phyloP scores from a whole-genome alignment of 2,888 invertebrate species.

The Dioctria rufipes region DNA sequence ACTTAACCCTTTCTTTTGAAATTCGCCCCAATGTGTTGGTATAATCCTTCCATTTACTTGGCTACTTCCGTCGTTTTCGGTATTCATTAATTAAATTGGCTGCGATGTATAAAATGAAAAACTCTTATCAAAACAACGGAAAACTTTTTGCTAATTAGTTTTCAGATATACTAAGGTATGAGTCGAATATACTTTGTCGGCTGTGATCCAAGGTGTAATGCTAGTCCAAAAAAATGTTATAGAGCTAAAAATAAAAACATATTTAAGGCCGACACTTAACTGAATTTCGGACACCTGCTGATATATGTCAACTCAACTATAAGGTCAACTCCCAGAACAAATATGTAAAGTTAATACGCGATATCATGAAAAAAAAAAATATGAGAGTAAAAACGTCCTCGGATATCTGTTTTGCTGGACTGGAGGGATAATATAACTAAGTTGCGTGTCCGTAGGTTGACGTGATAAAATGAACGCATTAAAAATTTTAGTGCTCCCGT shows the following conservation, averaged over 20 bases:
- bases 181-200: constrained; percentile 8
- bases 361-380: constrained; percentile 10
- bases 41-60: background rate
- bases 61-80: background rate
- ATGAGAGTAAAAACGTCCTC: background rate
- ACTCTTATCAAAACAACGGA: constrained; percentile 15
- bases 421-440: constrained; percentile 36
- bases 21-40: background rate
- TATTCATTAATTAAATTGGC: constrained; percentile 2
- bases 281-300: constrained; percentile 22
- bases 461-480: constrained; percentile 46
- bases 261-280: background rate
- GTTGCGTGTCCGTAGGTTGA: constrained; percentile 45
- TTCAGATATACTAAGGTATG: background rate
- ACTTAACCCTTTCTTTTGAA: too few relatives aligned
- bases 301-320: constrained; percentile 24
- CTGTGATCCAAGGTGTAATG: background rate
- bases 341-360: constrained; percentile 19
- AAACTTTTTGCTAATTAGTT: constrained; percentile 34
- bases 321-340: constrained; percentile 21
- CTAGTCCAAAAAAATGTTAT: background rate
- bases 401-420: constrained; percentile 21
- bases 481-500: constrained; percentile 28
- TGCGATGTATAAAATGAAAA: background rate
- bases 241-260: constrained; percentile 5